phyloP scores from a whole-genome alignment of 2,797 vertebrate species.

The Sebastolobus altivelis region DNA sequence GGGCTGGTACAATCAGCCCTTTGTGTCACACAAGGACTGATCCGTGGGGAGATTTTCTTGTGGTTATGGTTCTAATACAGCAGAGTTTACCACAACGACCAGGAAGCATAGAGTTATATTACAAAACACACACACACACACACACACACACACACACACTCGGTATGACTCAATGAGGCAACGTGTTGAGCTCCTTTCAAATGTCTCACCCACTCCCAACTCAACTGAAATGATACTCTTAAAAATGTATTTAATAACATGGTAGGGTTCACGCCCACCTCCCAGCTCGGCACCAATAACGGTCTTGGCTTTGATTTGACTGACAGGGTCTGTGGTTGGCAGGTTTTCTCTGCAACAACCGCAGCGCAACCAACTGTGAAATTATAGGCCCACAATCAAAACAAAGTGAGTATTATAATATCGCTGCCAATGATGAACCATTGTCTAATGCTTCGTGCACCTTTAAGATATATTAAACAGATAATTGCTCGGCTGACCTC shows the following conservation, averaged over 20 bases:
- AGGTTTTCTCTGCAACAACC: slow-evolving; percentile 64
- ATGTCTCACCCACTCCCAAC: slow-evolving; percentile 52
- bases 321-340: slow-evolving; percentile 68
- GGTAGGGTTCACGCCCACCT: slow-evolving; percentile 49
- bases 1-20: slow-evolving; percentile 75
- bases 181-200: slow-evolving; percentile 54
- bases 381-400: slow-evolving; percentile 67
- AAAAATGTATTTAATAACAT: slow-evolving; percentile 49
- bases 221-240: slow-evolving; percentile 50
- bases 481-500: slow-evolving; percentile 30
- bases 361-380: slow-evolving; percentile 64
- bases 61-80: slow-evolving; percentile 80
- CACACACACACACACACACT: slow-evolving; percentile 33
- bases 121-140: slow-evolving; percentile 46
- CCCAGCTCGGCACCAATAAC: slow-evolving; percentile 56
- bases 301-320: slow-evolving; percentile 63
- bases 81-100: slow-evolving; percentile 74
- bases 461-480: slow-evolving; percentile 32
- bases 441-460: slow-evolving; percentile 47
- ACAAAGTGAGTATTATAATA: slow-evolving; percentile 57
- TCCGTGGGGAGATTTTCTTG: slow-evolving; percentile 80
- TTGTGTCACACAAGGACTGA: slow-evolving; percentile 78
- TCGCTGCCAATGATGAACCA: slow-evolving; percentile 44
- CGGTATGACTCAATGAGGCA: slow-evolving; percentile 54
- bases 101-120: slow-evolving; percentile 62